Percentiles rank a stretch among this genome's conserved stretches.
phyloP scores from a whole-genome alignment of 2,113 vertebrate species.

The Numenius arquata region DNA sequence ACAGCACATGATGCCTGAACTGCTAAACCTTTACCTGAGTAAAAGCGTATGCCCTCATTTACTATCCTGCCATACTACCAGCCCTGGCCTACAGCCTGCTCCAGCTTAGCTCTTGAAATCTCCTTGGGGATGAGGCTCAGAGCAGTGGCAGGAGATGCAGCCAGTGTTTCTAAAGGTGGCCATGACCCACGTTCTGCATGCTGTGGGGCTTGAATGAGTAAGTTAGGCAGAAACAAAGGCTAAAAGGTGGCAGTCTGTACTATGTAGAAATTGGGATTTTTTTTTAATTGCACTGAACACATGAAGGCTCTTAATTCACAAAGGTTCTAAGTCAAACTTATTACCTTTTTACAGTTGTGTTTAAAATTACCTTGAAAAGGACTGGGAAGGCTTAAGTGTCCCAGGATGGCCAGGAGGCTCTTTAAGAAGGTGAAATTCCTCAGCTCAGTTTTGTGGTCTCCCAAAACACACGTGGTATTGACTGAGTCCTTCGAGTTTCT shows the following conservation, averaged over 20 bases:
- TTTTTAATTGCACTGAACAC: neutral
- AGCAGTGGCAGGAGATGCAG: neutral
- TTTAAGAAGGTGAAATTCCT: neutral
- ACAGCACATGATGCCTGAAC: neutral
- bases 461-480: neutral
- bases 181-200: neutral
- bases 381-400: neutral
- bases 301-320: neutral
- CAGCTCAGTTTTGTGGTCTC: neutral
- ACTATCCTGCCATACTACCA: neutral
- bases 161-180: neutral
- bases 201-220: neutral
- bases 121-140: neutral
- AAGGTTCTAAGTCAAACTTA: neutral
- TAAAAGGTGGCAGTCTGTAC: neutral
- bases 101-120: neutral
- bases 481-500: neutral
- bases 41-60: neutral
- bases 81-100: too few relatives aligned
- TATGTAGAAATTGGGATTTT: neutral
- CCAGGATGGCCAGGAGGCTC: neutral
- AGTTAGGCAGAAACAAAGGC: neutral
- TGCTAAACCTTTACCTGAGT: neutral
- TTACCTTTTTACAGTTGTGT: neutral
- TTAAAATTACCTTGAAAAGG: neutral